Evolutionary conservation across 2,797 vertebrate genomes (phyloP), one percentile per base, ranked within the genome.

Genomic region (Poeciliopsis turneri): DNA sequence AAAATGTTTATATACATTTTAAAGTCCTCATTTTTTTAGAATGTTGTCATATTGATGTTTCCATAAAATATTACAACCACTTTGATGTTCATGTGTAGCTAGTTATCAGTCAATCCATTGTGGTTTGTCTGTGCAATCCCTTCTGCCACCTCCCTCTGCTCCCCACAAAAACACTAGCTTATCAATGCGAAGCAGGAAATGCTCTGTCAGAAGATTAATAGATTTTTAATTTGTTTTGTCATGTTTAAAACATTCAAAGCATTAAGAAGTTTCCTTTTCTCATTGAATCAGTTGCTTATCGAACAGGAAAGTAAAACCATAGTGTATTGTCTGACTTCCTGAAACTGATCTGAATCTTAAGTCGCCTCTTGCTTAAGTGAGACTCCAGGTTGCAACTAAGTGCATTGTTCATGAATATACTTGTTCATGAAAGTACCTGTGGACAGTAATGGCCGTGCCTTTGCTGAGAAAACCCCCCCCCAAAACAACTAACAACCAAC

Each of bases 221-320:
- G n/a, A 5, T 45, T 15, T 9, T 13, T 80, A 72, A 79, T 82
- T 74, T 57, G 61, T 64, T 66, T 18, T 73, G 79, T 74, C 55
- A 10, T 20, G 1, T n/a, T 39, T 2, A 47, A 68, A 74, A 55
- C 71, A 53, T 36, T 4, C 16, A 51, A 11, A 33, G 55, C 46
- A 78, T 72, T 76, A 43, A 51, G 45, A 83, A 78, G 69, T 64
- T 11, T 15, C 30, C 2, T 72, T 75, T 80, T 61, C 49, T 28
- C 20, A 59, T 25, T n/a, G 12, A 53, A 41, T 1, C 13, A 20
- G n/a, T 45, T 33, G 41, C 45, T 84, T 84, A 88, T 86, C 79
- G 77, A 45, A 83, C 74, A 84, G 86, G 87, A 93, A 92, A 73
- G 72, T 18, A 45, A 72, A 74, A 59, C 47, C n/a, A 74, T 5